Evolutionary conservation across 2,113 vertebrate genomes (phyloP).

Genomic region (Lonchura striata): DNA sequence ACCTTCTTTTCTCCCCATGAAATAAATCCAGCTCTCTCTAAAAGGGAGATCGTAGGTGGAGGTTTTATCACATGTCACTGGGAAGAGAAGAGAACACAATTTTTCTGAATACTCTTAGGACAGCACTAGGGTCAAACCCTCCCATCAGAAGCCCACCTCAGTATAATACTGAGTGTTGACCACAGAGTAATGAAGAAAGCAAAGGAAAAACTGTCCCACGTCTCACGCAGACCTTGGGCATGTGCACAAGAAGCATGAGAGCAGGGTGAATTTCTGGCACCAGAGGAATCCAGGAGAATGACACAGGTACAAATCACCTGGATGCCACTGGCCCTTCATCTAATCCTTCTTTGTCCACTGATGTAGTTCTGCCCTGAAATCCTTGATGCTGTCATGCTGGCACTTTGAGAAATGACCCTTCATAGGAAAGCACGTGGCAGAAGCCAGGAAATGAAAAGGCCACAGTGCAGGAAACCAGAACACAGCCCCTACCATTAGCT

Average conservation of each 20-base stretch:
- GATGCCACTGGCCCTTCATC: too few relatives aligned
- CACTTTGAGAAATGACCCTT: too few relatives aligned
- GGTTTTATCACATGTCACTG: background rate
- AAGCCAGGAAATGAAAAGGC: background rate
- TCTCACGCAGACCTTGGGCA: background rate
- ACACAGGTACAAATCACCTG: too few relatives aligned
- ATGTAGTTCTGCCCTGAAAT: too few relatives aligned
- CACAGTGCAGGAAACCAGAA: too few relatives aligned
- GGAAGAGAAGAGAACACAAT: background rate
- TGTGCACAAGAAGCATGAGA: fast-evolving
- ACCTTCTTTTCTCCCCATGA: background rate
- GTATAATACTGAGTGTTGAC: background rate
- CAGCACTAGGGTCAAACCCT: background rate
- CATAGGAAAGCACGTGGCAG: too few relatives aligned
- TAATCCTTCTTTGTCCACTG: too few relatives aligned
- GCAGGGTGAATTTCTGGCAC: too few relatives aligned
- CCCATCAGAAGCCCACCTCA: background rate
- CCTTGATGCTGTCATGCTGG: too few relatives aligned
- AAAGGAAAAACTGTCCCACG: background rate
- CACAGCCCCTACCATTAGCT: too few relatives aligned
- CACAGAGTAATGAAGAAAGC: background rate
- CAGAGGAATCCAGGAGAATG: too few relatives aligned
- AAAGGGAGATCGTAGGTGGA: background rate
- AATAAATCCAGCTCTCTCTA: background rate
- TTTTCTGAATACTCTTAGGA: background rate